Conservation (phyloP, 2,888 invertebrate genomes). For the Cactoblastis cactorum region DNA sequence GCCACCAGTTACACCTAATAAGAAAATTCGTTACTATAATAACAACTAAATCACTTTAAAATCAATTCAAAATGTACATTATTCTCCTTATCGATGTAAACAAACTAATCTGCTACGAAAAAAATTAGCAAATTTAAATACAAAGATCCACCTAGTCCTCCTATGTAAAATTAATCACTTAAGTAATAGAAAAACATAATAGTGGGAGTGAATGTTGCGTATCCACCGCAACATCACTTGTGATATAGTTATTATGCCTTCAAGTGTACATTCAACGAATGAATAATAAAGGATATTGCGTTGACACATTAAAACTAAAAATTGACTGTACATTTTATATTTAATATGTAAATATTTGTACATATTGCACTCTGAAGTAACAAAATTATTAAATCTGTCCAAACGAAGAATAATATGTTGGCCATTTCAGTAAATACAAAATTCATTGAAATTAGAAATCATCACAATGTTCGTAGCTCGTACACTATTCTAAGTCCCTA, state of each 20-base stretch:
- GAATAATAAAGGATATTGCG: conserved; percentile 67
- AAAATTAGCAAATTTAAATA: conserved; percentile 79
- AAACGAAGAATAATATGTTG: conserved; percentile 69
- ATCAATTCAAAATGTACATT: conserved; percentile 79
- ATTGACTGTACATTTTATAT: conserved; percentile 76
- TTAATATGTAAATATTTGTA: conserved; percentile 83
- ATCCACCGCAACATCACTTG: conserved; percentile 51
- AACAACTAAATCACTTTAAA: conserved; percentile 79
- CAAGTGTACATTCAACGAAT: conserved; percentile 71
- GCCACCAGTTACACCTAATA: conserved; percentile 71
- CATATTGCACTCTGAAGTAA: conserved; percentile 85
- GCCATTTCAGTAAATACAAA: conserved; percentile 64
- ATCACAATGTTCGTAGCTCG: conserved; percentile 77
- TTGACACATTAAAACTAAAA: conserved; percentile 77
- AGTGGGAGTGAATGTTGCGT: conserved; percentile 47
- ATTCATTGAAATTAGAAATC: conserved; percentile 68
- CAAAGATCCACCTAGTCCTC: conserved; percentile 74
- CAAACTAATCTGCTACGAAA: conserved; percentile 76
- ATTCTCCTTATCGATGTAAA: conserved; percentile 72
- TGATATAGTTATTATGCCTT: conserved; percentile 74
- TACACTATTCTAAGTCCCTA: conserved; percentile 73
- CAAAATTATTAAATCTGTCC: conserved; percentile 71
- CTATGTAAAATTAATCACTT: conserved; percentile 76
- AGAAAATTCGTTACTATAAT: conserved; percentile 77
- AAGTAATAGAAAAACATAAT: conserved; percentile 75